phyloP scores from a whole-genome alignment of 1,140 invertebrate species.

The Capitella teleta region DNA sequence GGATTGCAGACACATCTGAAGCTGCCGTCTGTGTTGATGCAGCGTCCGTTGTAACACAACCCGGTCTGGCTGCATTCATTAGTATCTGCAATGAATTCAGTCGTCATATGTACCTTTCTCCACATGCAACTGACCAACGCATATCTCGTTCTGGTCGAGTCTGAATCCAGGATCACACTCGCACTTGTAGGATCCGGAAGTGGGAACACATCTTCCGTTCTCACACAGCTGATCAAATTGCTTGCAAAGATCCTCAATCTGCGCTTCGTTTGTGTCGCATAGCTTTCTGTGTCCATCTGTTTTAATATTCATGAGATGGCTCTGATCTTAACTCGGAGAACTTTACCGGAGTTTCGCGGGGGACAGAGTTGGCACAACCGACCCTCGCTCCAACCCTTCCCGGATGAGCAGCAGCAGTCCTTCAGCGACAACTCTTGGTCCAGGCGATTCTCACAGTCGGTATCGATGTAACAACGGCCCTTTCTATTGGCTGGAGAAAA shows the following conservation, averaged over 20 bases:
- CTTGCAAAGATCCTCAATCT: slow-evolving; percentile 47
- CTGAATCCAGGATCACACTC: slow-evolving; percentile 68
- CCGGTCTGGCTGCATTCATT: slow-evolving; percentile 74
- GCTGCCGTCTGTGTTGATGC: slow-evolving; percentile 32
- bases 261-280: background rate
- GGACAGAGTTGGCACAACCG: slow-evolving; percentile 49
- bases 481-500: background rate
- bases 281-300: slow-evolving; percentile 5
- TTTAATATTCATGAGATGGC: background rate
- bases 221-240: slow-evolving; percentile 53
- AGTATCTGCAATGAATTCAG: slow-evolving; percentile 58
- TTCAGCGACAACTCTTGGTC: slow-evolving; percentile 61
- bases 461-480: slow-evolving; percentile 62
- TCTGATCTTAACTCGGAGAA: background rate
- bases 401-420: slow-evolving; percentile 79
- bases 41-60: slow-evolving; percentile 42
- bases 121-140: slow-evolving; percentile 3
- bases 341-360: background rate
- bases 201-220: slow-evolving; percentile 64
- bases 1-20: slow-evolving; percentile 37
- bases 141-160: slow-evolving; percentile 44
- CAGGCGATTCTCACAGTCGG: slow-evolving; percentile 58
- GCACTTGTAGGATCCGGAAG: slow-evolving; percentile 57
- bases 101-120: background rate
- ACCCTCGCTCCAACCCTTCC: slow-evolving; percentile 68